phyloP scores from a whole-genome alignment of 2,888 invertebrate species.

The Nasonovia ribisnigri region DNA sequence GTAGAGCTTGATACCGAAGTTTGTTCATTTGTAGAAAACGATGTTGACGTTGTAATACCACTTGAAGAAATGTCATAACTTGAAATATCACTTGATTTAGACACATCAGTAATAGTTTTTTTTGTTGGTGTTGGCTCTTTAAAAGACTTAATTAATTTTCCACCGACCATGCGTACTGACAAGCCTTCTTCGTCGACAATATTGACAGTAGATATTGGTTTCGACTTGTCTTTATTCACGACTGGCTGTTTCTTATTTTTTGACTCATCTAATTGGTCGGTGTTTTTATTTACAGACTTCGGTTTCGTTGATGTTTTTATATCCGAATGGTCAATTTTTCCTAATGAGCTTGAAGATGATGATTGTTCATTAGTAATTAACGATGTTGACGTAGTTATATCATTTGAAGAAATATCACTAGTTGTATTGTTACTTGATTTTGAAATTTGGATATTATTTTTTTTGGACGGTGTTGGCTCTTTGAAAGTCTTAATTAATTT shows the following conservation, averaged over 20 bases:
- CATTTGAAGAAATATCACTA: neutral
- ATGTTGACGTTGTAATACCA: neutral
- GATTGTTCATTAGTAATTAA: constrained; percentile 12
- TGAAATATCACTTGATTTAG: neutral
- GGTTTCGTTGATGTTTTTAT: neutral
- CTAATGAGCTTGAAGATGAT: constrained; percentile 30
- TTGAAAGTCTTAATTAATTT: constrained; percentile 67
- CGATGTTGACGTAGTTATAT: neutral
- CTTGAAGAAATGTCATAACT: neutral
- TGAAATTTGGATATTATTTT: neutral
- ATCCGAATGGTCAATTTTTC: neutral
- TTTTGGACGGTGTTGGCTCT: neutral
- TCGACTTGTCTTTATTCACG: neutral
- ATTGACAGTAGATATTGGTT: neutral
- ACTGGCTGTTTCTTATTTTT: constrained; percentile 7
- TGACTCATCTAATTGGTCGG: neutral
- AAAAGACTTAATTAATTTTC: constrained; percentile 59
- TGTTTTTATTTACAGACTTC: neutral
- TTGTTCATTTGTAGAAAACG: constrained; percentile 13
- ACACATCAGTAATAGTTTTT: neutral
- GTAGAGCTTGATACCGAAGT: neutral
- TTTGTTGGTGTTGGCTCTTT: constrained; percentile 25
- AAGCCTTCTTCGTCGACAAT: constrained; percentile 16
- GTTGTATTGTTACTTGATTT: neutral
- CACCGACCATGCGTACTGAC: constrained; percentile 63